Evolutionary conservation across 1,140 invertebrate genomes (phyloP).

Genomic region (Sweltsa coloradensis): DNA sequence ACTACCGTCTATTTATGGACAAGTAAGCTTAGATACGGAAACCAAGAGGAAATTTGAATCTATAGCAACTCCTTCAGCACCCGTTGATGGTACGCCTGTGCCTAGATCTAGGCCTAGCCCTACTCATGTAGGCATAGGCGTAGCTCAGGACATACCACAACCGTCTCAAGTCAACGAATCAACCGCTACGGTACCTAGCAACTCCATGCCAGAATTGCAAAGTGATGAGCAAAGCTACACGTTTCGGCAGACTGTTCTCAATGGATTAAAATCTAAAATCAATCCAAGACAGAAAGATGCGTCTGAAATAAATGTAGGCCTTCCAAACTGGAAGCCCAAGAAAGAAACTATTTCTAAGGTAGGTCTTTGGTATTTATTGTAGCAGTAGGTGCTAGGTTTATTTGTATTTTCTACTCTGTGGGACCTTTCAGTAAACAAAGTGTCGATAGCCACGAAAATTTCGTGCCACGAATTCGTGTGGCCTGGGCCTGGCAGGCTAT

Average conservation of each 20-base stretch:
- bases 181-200: too few species aligned
- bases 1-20: slow-evolving; percentile 14
- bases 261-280: slow-evolving; percentile 25
- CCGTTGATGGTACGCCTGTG: background rate
- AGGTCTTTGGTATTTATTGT: too few species aligned
- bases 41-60: background rate
- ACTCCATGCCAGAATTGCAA: too few species aligned
- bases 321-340: slow-evolving; percentile 33
- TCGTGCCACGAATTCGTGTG: too few species aligned
- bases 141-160: background rate
- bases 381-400: too few species aligned
- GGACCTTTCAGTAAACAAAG: too few species aligned
- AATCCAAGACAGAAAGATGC: slow-evolving; percentile 7
- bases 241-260: slow-evolving; percentile 27
- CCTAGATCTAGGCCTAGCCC: background rate
- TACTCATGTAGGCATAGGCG: background rate
- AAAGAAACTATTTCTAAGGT: slow-evolving; percentile 18
- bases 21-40: background rate
- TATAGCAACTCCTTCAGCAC: background rate
- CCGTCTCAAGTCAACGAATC: background rate
- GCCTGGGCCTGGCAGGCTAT: too few species aligned
- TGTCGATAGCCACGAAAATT: too few species aligned
- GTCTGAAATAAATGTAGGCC: slow-evolving; percentile 17
- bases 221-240: slow-evolving; percentile 20
- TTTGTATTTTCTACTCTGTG: too few species aligned